A percentile compares a stretch with the other conserved stretches of the same genome.
These are phyloP conservation scores for Anhinga anhinga DNA, from an alignment of 2,113 vertebrate genomes.

Conservation along the genomic window DNA sequence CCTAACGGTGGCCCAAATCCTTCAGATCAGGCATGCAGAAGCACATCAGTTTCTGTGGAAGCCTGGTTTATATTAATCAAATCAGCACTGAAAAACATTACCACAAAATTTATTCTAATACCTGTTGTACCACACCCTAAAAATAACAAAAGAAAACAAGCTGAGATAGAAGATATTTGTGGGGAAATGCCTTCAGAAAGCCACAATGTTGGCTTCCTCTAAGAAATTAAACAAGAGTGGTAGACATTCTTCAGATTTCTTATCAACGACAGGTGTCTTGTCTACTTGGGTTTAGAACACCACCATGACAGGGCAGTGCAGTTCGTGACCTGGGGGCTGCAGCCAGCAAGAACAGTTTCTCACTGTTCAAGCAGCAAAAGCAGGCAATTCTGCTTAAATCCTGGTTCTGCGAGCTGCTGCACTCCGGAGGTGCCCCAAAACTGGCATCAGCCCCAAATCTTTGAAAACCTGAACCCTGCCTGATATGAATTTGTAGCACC, in stretches of 20 bases:
- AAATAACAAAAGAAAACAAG: constrained; percentile 13
- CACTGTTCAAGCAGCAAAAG: not conserved
- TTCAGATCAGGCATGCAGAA: not conserved
- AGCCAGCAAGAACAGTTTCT: not conserved
- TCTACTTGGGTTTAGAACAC: not conserved
- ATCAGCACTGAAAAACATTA: not conserved
- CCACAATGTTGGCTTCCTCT: not conserved
- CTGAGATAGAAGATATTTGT: not conserved
- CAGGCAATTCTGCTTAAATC: not conserved
- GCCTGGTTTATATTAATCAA: not conserved
- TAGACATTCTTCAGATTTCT: not conserved
- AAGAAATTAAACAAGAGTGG: not conserved
- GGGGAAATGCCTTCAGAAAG: not conserved
- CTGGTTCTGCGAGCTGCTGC: not conserved
- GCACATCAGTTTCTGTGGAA: not conserved
- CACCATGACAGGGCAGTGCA: not conserved
- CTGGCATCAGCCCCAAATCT: not conserved
- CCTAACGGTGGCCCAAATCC: not conserved
- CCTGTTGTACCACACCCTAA: not conserved
- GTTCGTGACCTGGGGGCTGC: not conserved
- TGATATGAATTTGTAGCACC: not conserved
- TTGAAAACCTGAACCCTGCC: not conserved
- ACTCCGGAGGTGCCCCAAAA: not conserved
- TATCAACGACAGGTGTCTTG: not conserved
- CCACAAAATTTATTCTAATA: constrained; percentile 13